phyloP scores from a whole-genome alignment of 2,113 vertebrate species.

The Oriolus oriolus region DNA sequence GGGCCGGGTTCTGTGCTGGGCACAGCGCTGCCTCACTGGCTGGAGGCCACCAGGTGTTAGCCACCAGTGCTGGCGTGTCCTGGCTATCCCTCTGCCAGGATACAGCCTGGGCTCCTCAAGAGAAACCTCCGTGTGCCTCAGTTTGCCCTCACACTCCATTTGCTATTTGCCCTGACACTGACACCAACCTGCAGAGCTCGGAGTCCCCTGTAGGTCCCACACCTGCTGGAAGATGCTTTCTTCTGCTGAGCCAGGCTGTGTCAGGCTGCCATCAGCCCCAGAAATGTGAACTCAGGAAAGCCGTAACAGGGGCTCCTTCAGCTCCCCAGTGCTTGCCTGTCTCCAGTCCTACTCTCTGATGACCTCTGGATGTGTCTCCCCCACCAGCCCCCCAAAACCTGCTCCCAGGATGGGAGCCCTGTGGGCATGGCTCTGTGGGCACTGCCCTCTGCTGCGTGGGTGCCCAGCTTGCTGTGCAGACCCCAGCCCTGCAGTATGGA shows the following conservation, averaged over 20 bases:
- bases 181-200: neutral
- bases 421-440: neutral
- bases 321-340: too few species aligned
- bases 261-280: neutral
- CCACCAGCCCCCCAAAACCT: neutral
- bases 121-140: neutral
- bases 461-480: neutral
- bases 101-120: neutral
- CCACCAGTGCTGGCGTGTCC: neutral
- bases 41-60: neutral
- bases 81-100: neutral
- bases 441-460: accelerated
- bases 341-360: neutral
- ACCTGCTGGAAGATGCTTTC: neutral
- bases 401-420: neutral
- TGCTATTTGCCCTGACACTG: neutral
- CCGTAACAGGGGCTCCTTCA: neutral
- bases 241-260: neutral
- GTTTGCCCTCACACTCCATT: neutral
- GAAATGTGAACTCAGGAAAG: neutral
- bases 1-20: neutral
- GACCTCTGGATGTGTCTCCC: neutral
- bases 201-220: neutral
- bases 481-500: accelerated
- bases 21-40: neutral